Base-by-base conservation (phyloP, 2,113 vertebrate genomes). In the Cyanocitta stelleri region DNA sequence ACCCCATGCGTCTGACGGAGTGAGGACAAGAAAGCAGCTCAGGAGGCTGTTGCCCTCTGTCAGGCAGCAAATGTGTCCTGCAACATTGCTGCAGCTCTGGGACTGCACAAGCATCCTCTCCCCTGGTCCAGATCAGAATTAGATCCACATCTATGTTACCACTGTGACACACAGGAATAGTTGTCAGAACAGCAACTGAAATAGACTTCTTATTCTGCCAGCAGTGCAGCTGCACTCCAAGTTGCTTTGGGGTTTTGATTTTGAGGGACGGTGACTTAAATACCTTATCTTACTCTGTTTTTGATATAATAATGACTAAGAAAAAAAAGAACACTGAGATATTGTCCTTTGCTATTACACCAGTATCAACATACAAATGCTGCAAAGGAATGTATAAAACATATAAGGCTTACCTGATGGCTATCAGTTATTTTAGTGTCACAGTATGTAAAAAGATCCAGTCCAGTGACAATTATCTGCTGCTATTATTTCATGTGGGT, bases 161-260 rank as follows among this genome's bases (percentile, higher is more conserved):
- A 5, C 37, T 68, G 39, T 82, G 83, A 92, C 79, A 93, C 48
- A 73, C 11, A 56, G 44, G 13, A 79, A 83, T 39, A 59, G 49
- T 15, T 90, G 55, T 46, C 84, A 74, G 79, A 85, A 86, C 11
- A 68, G 27, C 35, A 79, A 80, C 58, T 44, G 67, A 94, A 92
- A 87, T 35, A 92, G 83, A 59, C 6, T n/a, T 16, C 12, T 67
- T 85, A 48, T 79, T 33, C 78, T 92, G 83, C 76, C 80, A 83
- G 76, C 71, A 80, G 41, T 26, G 63, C 54, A 79, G 80, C 49
- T 92, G 67, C 55, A 67, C 20, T 44, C 20, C 9, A 72, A 87
- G 48, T 43, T 93, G 77, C 43, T 54, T n/a, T 56, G 12, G 9
- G 7, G 16, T 73, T 74, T 74, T 81, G 43, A 62, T 37, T 85